A percentile compares a stretch with the other conserved stretches of the same genome.
These are phyloP conservation scores for Hemichromis elongatus DNA, from an alignment of 2,113 vertebrate species.

Conservation along the genomic window DNA sequence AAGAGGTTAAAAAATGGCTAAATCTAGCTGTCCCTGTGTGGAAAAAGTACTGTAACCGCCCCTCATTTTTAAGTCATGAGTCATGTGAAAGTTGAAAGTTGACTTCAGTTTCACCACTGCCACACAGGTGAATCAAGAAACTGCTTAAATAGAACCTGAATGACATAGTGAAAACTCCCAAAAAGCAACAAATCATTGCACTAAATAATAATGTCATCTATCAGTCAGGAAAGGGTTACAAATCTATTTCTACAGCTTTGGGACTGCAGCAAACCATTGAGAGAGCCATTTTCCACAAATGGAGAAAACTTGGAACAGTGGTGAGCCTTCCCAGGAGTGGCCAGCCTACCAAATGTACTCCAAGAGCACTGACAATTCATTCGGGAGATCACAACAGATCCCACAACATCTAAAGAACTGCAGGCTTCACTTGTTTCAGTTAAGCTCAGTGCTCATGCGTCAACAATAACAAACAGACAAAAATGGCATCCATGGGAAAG, in stretches of 20 bases:
- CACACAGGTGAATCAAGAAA: neutral
- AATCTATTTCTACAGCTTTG: neutral
- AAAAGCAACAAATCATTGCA: neutral
- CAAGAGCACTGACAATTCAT: neutral
- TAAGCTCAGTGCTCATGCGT: neutral
- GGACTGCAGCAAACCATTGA: fast-evolving
- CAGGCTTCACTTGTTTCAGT: neutral
- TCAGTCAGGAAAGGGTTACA: neutral
- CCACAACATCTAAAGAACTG: neutral
- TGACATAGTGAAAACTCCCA: neutral
- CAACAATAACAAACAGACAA: neutral
- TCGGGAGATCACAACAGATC: neutral
- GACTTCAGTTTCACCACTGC: too few relatives aligned
- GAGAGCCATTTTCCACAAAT: neutral
- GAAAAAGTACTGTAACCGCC: fast-evolving
- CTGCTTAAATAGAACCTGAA: neutral
- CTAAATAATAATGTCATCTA: neutral
- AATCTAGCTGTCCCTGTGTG: neutral
- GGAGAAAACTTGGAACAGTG: neutral
- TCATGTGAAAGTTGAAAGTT: neutral
- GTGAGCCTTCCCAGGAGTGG: neutral
- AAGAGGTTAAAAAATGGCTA: neutral
- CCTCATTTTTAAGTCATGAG: fast-evolving
- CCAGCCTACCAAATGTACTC: neutral
- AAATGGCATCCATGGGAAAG: neutral